Conservation (phyloP, 2,797 vertebrate genomes). For the Neostethus bicornis region DNA sequence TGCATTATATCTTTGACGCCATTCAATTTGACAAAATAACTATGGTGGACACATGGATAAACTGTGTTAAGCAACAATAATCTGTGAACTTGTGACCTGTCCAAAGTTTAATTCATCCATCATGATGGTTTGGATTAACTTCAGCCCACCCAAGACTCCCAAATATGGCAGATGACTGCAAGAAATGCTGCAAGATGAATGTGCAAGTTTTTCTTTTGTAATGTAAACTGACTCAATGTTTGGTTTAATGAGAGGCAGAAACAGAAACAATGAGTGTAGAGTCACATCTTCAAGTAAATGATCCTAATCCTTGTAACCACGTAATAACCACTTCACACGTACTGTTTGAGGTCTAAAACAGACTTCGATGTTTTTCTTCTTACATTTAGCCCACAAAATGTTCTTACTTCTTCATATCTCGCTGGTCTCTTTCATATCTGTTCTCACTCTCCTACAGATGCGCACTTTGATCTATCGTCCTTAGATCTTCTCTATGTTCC, state of each 20-base stretch:
- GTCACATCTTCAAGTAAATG: neutral
- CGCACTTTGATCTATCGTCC: neutral
- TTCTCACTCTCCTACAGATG: neutral
- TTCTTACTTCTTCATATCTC: neutral
- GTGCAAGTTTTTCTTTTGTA: no score
- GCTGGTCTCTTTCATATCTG: neutral
- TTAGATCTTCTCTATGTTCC: constrained; percentile 11
- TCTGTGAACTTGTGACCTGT: neutral
- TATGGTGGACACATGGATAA: neutral
- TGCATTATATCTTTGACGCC: no score
- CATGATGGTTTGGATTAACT: no score
- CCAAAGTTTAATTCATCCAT: no score
- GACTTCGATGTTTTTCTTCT: neutral
- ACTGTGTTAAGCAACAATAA: neutral
- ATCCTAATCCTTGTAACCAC: constrained; percentile 1
- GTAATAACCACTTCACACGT: neutral
- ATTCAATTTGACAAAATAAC: constrained; percentile 4
- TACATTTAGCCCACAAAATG: neutral
- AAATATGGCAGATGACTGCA: no score
- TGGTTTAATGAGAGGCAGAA: neutral
- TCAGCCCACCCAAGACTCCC: no score
- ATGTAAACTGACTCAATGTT: no score
- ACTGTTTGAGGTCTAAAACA: constrained; percentile 11
- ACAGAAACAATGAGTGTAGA: neutral
- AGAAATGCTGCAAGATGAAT: no score